Evolutionary conservation across 1,140 invertebrate species (phyloP).

Genomic region (Zophobas atratus): DNA sequence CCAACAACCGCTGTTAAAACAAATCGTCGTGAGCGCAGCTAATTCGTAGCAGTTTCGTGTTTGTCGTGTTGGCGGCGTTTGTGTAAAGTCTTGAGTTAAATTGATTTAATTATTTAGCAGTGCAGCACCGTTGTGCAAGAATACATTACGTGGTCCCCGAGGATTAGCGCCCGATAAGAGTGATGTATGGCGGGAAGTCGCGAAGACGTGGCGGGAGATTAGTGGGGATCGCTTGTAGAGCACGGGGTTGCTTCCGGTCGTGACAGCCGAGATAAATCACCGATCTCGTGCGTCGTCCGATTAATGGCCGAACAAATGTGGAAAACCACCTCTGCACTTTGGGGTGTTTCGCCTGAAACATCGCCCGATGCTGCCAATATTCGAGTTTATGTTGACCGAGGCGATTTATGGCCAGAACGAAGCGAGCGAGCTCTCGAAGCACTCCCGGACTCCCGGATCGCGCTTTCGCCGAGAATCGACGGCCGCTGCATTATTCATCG

Average conservation of each 20-base stretch:
- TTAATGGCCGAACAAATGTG: constrained; percentile 67
- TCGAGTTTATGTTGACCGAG: constrained; percentile 33
- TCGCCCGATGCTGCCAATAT: constrained; percentile 49
- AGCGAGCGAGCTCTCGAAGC: constrained; percentile 25
- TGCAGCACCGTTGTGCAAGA: constrained; percentile 34
- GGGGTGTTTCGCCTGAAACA: constrained; percentile 52
- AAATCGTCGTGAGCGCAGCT: constrained; percentile 47
- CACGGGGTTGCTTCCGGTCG: constrained; percentile 65
- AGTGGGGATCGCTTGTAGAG: constrained; percentile 65
- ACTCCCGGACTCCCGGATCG: constrained; percentile 15
- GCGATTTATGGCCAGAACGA: constrained; percentile 38
- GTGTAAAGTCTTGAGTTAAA: constrained; percentile 35
- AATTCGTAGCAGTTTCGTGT: constrained; percentile 26
- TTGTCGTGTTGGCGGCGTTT: constrained; percentile 27
- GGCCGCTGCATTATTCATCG: constrained; percentile 35
- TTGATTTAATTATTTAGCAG: constrained; percentile 55
- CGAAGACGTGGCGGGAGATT: constrained; percentile 66
- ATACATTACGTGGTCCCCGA: constrained; percentile 52
- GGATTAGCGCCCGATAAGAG: constrained; percentile 57
- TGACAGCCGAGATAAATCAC: constrained; percentile 67
- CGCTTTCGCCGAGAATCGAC: constrained; percentile 23
- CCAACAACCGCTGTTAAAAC: constrained; percentile 51
- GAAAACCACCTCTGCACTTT: constrained; percentile 64
- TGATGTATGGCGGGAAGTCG: constrained; percentile 64
- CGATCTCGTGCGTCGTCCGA: constrained; percentile 60